Evolutionary conservation across 1,140 invertebrate species (phyloP).

Genomic region (Listronotus bonariensis): DNA sequence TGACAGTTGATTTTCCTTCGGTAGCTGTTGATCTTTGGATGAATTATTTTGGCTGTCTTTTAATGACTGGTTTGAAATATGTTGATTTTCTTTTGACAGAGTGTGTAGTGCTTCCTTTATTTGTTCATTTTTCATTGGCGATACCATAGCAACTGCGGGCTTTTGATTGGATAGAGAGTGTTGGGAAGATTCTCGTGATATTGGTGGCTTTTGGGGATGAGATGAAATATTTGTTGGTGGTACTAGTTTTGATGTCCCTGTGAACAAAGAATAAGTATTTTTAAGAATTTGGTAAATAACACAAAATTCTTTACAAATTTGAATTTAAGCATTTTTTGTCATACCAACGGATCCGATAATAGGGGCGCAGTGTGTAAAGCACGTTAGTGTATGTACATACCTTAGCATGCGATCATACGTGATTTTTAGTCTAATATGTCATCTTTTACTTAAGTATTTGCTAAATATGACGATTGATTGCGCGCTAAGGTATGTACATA

Average conservation of each 20-base stretch:
- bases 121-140: slow-evolving; percentile 66
- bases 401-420: too few species aligned
- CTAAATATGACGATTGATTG: too few species aligned
- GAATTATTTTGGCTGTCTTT: slow-evolving; percentile 11
- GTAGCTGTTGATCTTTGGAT: slow-evolving; percentile 2
- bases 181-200: slow-evolving; percentile 49
- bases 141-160: slow-evolving; percentile 72
- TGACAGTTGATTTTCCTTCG: slow-evolving; percentile 18
- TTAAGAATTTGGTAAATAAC: too few species aligned
- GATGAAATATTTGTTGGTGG: slow-evolving; percentile 27
- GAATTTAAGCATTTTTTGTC: too few species aligned
- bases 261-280: slow-evolving; percentile 8
- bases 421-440: too few species aligned
- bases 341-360: too few species aligned
- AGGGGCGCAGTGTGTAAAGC: too few species aligned
- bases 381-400: too few species aligned
- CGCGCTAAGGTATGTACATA: too few species aligned
- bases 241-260: slow-evolving; percentile 38
- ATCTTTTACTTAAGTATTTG: too few species aligned
- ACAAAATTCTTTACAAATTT: too few species aligned
- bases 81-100: neutral
- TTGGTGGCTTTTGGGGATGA: slow-evolving; percentile 21
- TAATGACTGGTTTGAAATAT: slow-evolving; percentile 7
- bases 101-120: slow-evolving; percentile 24
- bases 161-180: slow-evolving; percentile 51